phyloP scores from a whole-genome alignment of 1,140 invertebrate genomes.

The Planococcus citri region DNA sequence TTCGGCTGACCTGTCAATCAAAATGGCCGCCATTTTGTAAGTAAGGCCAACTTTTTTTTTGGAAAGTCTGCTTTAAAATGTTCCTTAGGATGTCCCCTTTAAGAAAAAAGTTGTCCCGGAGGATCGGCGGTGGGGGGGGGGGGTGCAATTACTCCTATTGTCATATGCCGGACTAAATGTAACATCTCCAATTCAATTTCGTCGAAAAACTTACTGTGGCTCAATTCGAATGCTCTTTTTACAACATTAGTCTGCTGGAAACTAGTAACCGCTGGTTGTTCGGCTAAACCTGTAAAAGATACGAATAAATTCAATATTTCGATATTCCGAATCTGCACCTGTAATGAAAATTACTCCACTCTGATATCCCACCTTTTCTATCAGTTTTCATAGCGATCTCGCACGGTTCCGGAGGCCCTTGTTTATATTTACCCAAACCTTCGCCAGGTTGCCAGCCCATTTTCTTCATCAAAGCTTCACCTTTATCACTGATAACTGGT shows the following conservation, averaged over 20 bases:
- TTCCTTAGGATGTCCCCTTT: too few relatives aligned
- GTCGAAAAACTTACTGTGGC: background rate
- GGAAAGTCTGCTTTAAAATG: too few relatives aligned
- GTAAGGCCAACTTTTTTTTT: too few relatives aligned
- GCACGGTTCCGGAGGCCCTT: constrained; percentile 76
- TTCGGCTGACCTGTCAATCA: too few relatives aligned
- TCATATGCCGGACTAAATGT: too few relatives aligned
- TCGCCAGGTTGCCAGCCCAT: constrained; percentile 97
- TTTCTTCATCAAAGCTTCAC: constrained; percentile 89
- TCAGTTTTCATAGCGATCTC: constrained; percentile 86
- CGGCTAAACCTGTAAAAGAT: background rate
- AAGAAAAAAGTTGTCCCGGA: too few relatives aligned
- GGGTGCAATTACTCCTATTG: too few relatives aligned
- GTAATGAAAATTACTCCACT: background rate
- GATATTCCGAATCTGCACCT: too few relatives aligned
- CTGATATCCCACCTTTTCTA: constrained; percentile 50
- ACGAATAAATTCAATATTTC: background rate
- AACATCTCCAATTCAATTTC: too few relatives aligned
- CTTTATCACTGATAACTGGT: constrained; percentile 82
- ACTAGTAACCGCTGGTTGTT: background rate
- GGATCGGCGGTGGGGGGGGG: too few relatives aligned
- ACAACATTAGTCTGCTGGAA: background rate
- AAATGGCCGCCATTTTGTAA: too few relatives aligned
- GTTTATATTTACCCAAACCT: constrained; percentile 87
- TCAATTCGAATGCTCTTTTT: background rate